Evolutionary conservation across 2,113 vertebrate species (phyloP).

Genomic region (Brachyistius frenatus): DNA sequence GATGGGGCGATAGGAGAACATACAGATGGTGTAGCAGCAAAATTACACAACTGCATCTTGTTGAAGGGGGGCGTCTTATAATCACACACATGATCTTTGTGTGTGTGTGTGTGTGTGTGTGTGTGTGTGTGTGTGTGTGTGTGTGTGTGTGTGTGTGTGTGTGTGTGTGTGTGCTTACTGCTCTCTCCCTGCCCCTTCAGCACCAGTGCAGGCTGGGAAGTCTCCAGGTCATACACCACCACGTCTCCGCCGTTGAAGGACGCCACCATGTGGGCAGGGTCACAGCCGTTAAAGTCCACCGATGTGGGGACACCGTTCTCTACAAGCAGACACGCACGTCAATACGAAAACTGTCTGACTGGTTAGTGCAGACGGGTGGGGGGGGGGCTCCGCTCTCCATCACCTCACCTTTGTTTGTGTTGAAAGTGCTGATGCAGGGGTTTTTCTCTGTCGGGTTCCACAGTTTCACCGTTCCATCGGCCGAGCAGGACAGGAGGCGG

Average conservation of each 20-base stretch:
- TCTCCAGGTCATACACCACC: slow-evolving; percentile 96
- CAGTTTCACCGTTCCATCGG: slow-evolving; percentile 95
- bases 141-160: background rate
- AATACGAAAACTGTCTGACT: no score
- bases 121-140: background rate
- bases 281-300: slow-evolving; percentile 96
- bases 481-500: slow-evolving; percentile 96
- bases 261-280: slow-evolving; percentile 95
- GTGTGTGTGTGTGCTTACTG: slow-evolving; percentile 75
- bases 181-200: slow-evolving; percentile 91
- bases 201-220: slow-evolving; percentile 91
- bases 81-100: background rate
- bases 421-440: slow-evolving; percentile 95
- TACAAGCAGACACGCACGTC: slow-evolving; percentile 62
- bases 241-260: slow-evolving; percentile 92
- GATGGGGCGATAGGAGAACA: background rate
- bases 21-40: no score
- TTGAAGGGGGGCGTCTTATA: no score
- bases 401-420: slow-evolving; percentile 87
- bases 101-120: no score
- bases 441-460: slow-evolving; percentile 95
- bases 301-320: slow-evolving; percentile 94
- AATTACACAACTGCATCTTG: no score
- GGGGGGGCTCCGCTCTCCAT: no score
- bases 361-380: no score